A percentile compares a stretch with the other conserved stretches of the same genome.
phyloP scores from a whole-genome alignment of 1,140 invertebrate genomes.

The Diachasma alloeum region DNA sequence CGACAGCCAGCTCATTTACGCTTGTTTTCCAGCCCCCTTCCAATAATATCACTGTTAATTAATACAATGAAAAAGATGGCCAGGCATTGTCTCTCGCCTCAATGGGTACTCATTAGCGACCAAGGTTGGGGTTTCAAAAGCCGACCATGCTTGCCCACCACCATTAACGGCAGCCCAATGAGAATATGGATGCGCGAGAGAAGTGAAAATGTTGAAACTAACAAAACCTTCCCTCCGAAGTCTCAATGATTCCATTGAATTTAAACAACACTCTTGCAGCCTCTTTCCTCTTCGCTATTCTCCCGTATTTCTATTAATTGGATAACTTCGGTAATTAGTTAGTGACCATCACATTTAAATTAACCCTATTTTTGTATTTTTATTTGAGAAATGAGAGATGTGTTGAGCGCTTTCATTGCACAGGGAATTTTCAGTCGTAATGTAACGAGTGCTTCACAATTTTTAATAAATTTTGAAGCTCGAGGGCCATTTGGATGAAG shows the following conservation, averaged over 20 bases:
- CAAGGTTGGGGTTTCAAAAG: slow-evolving; percentile 28
- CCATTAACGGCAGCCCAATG: neutral
- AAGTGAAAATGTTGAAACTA: too few species aligned
- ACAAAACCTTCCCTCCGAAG: slow-evolving; percentile 11
- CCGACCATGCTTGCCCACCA: neutral
- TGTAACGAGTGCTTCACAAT: too few species aligned
- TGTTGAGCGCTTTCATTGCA: too few species aligned
- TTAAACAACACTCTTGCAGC: neutral
- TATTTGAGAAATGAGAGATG: too few species aligned
- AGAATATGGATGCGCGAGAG: neutral
- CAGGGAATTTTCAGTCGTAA: too few species aligned
- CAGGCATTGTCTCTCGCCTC: slow-evolving; percentile 39
- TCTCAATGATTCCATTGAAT: slow-evolving; percentile 23
- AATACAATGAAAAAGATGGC: slow-evolving; percentile 37
- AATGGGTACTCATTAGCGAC: slow-evolving; percentile 42
- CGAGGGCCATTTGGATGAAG: too few species aligned
- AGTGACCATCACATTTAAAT: too few species aligned
- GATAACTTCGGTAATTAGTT: slow-evolving; percentile 33
- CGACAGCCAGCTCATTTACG: too few species aligned
- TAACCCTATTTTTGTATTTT: slow-evolving; percentile 26
- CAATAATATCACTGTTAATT: slow-evolving; percentile 37
- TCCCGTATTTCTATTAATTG: slow-evolving; percentile 28
- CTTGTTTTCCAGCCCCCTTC: too few species aligned
- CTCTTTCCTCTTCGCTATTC: neutral
- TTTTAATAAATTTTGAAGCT: too few species aligned